A percentile compares a stretch with the other conserved stretches of the same genome.
Evolutionary conservation across 1,140 invertebrate genomes (phyloP).

Genomic region (Drosophila kurseongensis): DNA sequence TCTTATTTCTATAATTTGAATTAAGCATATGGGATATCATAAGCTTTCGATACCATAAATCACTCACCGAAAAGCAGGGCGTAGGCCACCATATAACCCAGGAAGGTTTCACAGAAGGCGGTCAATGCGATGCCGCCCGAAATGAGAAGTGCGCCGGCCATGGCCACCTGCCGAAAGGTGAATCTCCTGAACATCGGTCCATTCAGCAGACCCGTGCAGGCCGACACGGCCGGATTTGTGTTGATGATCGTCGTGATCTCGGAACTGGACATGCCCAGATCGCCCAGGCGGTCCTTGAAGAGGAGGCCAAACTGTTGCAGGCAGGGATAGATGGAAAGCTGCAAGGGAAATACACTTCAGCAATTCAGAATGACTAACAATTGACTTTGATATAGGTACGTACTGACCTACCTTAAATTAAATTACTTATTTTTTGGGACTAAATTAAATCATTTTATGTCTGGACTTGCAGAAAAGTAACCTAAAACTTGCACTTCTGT

Average conservation of each 20-base stretch:
- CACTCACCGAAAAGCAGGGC: slow-evolving; percentile 87
- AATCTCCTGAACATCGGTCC: slow-evolving; percentile 88
- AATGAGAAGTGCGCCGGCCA: slow-evolving; percentile 86
- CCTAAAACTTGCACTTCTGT: no score
- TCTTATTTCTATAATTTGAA: no score
- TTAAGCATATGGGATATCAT: no score
- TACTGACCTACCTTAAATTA: no score
- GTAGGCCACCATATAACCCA: slow-evolving; percentile 87
- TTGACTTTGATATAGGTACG: no score
- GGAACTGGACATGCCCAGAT: slow-evolving; percentile 86
- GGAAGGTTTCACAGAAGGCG: slow-evolving; percentile 86
- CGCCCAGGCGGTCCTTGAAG: slow-evolving; percentile 87
- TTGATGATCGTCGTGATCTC: slow-evolving; percentile 89
- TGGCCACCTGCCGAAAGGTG: slow-evolving; percentile 87
- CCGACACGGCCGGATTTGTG: slow-evolving; percentile 87
- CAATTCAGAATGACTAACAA: not conserved
- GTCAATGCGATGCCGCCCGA: slow-evolving; percentile 86
- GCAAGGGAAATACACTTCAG: slow-evolving; percentile 5
- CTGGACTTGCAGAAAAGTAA: no score
- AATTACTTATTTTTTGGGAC: no score
- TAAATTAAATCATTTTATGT: no score
- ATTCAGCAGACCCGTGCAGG: slow-evolving; percentile 88
- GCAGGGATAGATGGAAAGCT: slow-evolving; percentile 87
- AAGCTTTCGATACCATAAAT: not conserved
- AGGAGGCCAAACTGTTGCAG: slow-evolving; percentile 89